These are phyloP conservation scores for Calephelis perditalis DNA, from an alignment of 2,888 invertebrate species.

Conservation along the genomic window DNA sequence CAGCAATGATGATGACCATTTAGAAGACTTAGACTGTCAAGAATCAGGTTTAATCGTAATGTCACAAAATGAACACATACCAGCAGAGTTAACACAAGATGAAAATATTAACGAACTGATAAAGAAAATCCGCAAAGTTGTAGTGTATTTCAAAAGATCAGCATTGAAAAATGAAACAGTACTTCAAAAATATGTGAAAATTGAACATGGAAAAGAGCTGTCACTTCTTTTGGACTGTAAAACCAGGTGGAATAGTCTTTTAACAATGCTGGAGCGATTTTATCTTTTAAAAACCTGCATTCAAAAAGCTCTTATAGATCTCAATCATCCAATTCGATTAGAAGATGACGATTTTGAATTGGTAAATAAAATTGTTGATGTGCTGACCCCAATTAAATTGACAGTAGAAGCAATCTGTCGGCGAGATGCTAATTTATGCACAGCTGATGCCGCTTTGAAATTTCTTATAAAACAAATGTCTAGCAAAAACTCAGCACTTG, in stretches of 20 bases:
- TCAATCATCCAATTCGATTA: slow-evolving; percentile 1
- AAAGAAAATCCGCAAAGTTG: slow-evolving; percentile 23
- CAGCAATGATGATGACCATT: background rate
- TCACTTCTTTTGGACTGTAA: slow-evolving; percentile 26
- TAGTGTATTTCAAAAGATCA: slow-evolving; percentile 24
- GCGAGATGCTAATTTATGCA: background rate
- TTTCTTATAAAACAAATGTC: background rate
- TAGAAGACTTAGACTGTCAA: background rate
- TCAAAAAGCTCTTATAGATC: slow-evolving; percentile 17
- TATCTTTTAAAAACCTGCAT: slow-evolving; percentile 29
- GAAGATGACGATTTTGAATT: slow-evolving; percentile 3
- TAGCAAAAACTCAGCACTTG: slow-evolving; percentile 1
- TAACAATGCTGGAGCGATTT: slow-evolving; percentile 28
- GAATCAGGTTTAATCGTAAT: background rate
- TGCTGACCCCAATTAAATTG: slow-evolving; percentile 5
- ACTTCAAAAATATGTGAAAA: slow-evolving; percentile 28
- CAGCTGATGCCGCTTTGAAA: slow-evolving; percentile 3
- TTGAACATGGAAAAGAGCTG: slow-evolving; percentile 26
- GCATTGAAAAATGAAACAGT: slow-evolving; percentile 24
- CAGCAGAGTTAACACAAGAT: slow-evolving; percentile 5
- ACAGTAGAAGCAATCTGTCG: no score
- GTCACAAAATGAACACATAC: background rate
- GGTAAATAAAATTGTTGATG: background rate
- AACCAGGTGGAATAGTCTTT: slow-evolving; percentile 25
- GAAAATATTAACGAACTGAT: slow-evolving; percentile 10